Conservation (phyloP, 2,113 vertebrate genomes). For the Tragelaphus buxtoni region DNA sequence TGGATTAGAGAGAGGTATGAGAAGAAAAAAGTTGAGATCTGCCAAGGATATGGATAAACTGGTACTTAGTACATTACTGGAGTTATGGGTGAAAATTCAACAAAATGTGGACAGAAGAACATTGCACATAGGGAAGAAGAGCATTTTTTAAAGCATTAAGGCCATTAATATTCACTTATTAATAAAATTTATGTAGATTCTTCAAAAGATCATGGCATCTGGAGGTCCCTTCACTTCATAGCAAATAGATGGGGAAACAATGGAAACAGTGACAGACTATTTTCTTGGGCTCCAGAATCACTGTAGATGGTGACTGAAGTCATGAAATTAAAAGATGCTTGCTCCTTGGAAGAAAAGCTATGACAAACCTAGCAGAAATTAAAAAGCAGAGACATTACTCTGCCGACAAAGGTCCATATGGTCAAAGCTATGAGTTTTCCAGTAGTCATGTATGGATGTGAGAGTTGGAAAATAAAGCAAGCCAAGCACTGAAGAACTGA, state of each 20-base stretch:
- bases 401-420: neutral
- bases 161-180: neutral
- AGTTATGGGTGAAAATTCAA: neutral
- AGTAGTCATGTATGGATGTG: neutral
- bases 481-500: accelerated
- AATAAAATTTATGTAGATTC: conserved; percentile 27
- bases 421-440: neutral
- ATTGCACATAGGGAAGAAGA: neutral
- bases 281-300: neutral
- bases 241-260: neutral
- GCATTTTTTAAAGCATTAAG: neutral
- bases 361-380: neutral
- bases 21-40: neutral
- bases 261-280: neutral
- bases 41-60: neutral
- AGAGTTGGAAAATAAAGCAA: neutral
- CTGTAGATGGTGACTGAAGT: neutral
- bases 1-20: neutral
- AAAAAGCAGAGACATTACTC: neutral
- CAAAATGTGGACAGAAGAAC: neutral
- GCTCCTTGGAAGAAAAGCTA: neutral
- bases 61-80: neutral
- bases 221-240: neutral
- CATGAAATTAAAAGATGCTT: neutral
- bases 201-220: neutral